Percentiles rank a stretch among this genome's conserved stretches.
Evolutionary conservation across 2,113 vertebrate genomes (phyloP).

Genomic region (Vidua chalybeata): DNA sequence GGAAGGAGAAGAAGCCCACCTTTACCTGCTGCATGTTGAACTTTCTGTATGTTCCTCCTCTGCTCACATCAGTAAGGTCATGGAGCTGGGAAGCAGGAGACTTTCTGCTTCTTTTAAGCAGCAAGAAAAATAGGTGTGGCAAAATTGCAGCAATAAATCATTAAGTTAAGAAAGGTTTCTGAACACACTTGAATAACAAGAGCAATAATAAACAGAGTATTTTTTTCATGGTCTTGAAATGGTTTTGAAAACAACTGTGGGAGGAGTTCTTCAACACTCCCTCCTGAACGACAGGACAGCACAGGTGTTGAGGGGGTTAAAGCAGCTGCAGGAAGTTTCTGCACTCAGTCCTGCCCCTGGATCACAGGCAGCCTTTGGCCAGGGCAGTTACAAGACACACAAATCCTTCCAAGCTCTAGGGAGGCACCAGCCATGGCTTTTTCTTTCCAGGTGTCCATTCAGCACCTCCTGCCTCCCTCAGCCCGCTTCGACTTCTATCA

Average conservation of each 20-base stretch:
- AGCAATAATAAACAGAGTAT: not conserved
- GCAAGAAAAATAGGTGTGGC: not conserved
- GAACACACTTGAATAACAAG: not conserved
- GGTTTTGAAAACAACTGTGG: not conserved
- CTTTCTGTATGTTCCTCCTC: not conserved
- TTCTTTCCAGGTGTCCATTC: not conserved
- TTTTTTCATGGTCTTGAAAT: not conserved
- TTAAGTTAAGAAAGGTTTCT: not conserved
- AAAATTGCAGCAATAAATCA: not conserved
- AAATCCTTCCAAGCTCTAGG: not conserved
- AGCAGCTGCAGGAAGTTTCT: not conserved
- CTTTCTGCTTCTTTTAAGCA: not conserved
- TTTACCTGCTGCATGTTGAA: not conserved
- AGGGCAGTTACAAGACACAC: not conserved
- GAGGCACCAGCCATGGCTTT: not conserved
- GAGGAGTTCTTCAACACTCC: not conserved
- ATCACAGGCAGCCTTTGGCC: not conserved
- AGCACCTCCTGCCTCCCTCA: not conserved
- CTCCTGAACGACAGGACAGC: not conserved
- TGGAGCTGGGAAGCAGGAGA: not conserved
- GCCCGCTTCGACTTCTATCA: not conserved
- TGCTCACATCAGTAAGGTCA: not conserved
- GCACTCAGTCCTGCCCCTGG: not conserved
- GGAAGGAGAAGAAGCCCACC: not conserved
- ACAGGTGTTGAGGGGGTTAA: not conserved